Percentiles rank a stretch among this genome's conserved stretches.
Conservation (phyloP, 2,888 invertebrate species). For the Stictocephala bisonia region DNA sequence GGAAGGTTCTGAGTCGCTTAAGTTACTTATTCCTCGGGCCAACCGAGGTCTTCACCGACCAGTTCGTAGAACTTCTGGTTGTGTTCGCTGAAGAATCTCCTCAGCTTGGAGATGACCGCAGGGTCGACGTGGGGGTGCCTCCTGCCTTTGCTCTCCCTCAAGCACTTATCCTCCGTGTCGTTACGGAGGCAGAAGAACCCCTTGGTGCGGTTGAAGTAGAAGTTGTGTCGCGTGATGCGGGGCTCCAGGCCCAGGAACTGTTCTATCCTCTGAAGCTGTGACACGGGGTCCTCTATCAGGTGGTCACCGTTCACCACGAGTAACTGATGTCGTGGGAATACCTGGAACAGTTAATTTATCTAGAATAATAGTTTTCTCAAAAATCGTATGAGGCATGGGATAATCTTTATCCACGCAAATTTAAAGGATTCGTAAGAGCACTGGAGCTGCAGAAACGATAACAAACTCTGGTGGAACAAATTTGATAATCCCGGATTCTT, state of each 20-base stretch:
- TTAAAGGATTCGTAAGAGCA: too few species aligned
- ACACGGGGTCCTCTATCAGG: constrained; percentile 89
- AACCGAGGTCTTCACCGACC: constrained; percentile 91
- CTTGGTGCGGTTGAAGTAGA: constrained; percentile 93
- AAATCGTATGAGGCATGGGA: too few species aligned
- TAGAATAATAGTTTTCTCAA: too few species aligned
- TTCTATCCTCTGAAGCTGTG: constrained; percentile 88
- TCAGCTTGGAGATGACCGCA: constrained; percentile 79
- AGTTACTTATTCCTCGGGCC: constrained; percentile 83
- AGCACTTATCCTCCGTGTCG: constrained; percentile 76
- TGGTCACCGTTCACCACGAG: constrained; percentile 95
- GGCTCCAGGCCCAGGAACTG: constrained; percentile 74
- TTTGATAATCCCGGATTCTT: too few species aligned
- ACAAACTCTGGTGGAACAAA: too few species aligned
- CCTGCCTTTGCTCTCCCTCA: constrained; percentile 84
- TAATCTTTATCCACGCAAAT: too few species aligned
- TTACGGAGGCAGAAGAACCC: constrained; percentile 74
- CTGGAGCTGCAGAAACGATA: too few species aligned
- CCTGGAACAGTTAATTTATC: too few species aligned
- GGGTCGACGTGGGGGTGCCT: constrained; percentile 77
- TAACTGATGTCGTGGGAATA: constrained; percentile 91
- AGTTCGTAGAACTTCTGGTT: constrained; percentile 93
- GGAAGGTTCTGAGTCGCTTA: neutral
- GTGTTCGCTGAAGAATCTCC: constrained; percentile 88
- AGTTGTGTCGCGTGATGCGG: constrained; percentile 82